Base-by-base conservation (phyloP, 2,113 vertebrate species). In the Gnathonemus echidnorhynchus region DNA sequence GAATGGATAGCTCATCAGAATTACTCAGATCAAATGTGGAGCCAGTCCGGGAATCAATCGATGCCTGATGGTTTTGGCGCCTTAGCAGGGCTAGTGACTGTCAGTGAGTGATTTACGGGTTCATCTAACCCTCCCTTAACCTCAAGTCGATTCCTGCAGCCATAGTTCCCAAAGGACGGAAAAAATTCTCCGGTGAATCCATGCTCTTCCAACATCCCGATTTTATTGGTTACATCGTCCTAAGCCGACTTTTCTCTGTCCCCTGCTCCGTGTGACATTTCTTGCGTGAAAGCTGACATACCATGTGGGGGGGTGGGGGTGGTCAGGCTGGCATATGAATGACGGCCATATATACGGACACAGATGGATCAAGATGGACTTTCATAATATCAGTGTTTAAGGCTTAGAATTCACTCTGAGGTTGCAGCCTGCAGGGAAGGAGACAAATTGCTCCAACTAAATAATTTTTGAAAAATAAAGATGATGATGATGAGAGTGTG, bases 1-100 rank as follows among this genome's bases (percentile, higher is more conserved):
- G 90, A 91, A 90, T 49, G 92, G 89, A 91, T 5, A n/a, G 17
- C 17, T 85, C 84, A 86, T 5, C 15, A 31, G 74, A 90, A 86
- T 92, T 62, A 89, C 88, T 89, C 35, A 45, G 84, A 17, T 46
- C 19, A 15, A 31, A 21, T 31, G 45, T 2, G n/a, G 46, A 19
- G 48, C 42, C n/a, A 4, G 45, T 86, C 84, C 46, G 5, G 10
- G 46, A 86, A 86, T 86, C 45, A 27, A 31, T 80, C 35, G 6
- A 80, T 24, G 21, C 10, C 4, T 24, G 48, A n/a, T 24, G 45
- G 21, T 88, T 52, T 86, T 11, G n/a, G 53, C 15, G 48, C n/a
- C 21, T 49, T 86, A 24, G 17, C 31, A 10, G 3, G 19, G 27
- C 62, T 17, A 50, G 1, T 58, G 35, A 87, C 88, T 70, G 74